These are phyloP conservation scores for Dione juno DNA, from an alignment of 2,888 invertebrate genomes.

Conservation along the genomic window DNA sequence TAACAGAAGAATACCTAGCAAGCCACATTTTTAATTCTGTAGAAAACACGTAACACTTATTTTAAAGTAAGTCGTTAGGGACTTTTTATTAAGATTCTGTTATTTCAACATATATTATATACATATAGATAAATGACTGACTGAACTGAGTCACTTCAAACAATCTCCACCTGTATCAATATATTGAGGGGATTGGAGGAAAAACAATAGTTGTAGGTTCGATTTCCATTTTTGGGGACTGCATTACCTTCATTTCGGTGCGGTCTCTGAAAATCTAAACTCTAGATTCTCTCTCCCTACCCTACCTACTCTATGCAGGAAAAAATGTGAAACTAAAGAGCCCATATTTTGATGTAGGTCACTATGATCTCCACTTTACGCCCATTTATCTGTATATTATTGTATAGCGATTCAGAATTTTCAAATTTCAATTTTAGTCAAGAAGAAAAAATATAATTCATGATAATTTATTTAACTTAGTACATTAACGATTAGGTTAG, in stretches of 20 bases:
- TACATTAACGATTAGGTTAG: neutral
- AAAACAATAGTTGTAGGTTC: no score
- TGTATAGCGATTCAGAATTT: neutral
- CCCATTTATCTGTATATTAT: neutral
- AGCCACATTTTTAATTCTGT: slow-evolving; percentile 37
- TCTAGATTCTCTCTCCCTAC: no score
- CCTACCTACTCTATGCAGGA: neutral
- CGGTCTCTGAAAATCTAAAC: no score
- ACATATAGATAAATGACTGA: no score
- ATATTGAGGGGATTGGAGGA: no score
- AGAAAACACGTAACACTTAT: slow-evolving; percentile 36
- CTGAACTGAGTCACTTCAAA: no score
- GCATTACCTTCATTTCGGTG: no score
- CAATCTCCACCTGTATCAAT: no score
- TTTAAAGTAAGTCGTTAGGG: neutral
- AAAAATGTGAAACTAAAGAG: neutral
- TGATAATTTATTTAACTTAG: neutral
- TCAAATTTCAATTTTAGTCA: no score
- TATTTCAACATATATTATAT: neutral
- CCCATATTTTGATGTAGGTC: neutral
- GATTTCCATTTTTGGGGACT: no score
- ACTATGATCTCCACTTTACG: neutral
- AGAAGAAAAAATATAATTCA: no score
- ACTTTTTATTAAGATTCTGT: neutral
- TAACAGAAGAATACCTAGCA: slow-evolving; percentile 36